Evolutionary conservation across 2,113 vertebrate species (phyloP), one percentile per base, ranked within the genome.

Genomic region (Tachysurus fulvidraco): DNA sequence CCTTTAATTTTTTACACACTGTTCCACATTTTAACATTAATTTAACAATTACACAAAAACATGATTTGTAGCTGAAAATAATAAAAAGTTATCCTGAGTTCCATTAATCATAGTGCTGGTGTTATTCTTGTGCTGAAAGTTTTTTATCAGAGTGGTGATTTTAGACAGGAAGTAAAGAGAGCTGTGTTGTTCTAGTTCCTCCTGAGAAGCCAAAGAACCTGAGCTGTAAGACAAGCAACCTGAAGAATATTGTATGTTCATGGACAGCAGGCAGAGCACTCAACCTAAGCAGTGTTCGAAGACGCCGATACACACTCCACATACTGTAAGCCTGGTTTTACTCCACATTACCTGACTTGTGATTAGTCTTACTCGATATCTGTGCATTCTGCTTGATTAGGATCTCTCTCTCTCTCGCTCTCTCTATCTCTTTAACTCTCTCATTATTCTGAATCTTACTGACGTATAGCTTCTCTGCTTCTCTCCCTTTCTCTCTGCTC

Each of bases 151-250:
- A 2, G 17, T 71, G 0, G 17, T 71, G 10, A 12, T 44, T 23
- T 64, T 8, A 30, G 17, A 71, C 36, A 71, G 67, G 30, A 71
- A 71, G 16, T 71, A 71, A 71, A 19, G 67, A 19, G 6, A 69
- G 55, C 46, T 28, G 7, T 50, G 50, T 54, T 76, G 69, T 25
- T 59, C 41, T 30, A 94, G 93, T 92, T 90, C 91, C 91, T 85
- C 88, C 93, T 4, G 85, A 92, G 88, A 94, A 88, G 83, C 94
- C 91, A 13, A 83, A 86, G 83, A 90, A 94, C 71, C 23, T 94
- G 86, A 76, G 30, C 87, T 94, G 94, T 88, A 52, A 9, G 25
- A 94, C 93, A 0, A 67, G 86, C 64, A 90, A 94, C 67, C 74
- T 93, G 88, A 82, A 2, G 82, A 81, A 12, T 12, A 28, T 94